A percentile compares a stretch with the other conserved stretches of the same genome.
phyloP scores from a whole-genome alignment of 2,888 invertebrate genomes.

The Hypsopygia costalis region DNA sequence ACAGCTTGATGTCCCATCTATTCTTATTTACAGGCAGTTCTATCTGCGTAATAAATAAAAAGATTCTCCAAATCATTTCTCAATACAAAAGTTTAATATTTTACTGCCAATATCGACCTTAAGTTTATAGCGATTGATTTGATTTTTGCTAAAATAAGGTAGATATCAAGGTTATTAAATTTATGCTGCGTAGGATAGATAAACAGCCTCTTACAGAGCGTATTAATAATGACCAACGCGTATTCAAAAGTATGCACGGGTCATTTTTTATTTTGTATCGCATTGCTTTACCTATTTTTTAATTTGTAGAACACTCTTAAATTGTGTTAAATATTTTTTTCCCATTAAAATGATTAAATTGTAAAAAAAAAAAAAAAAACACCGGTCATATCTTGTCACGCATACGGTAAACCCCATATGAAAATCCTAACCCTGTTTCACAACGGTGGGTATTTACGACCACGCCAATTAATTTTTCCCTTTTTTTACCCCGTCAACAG shows the following conservation, averaged over 20 bases:
- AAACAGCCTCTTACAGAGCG: slow-evolving; percentile 37
- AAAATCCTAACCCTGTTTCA: slow-evolving; percentile 39
- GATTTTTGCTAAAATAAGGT: slow-evolving; percentile 1
- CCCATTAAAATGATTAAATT: too few species aligned
- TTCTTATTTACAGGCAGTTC: slow-evolving; percentile 53
- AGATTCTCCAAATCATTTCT: slow-evolving; percentile 55
- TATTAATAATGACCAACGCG: slow-evolving; percentile 43
- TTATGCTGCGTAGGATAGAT: slow-evolving; percentile 35
- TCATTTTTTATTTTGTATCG: slow-evolving; percentile 22
- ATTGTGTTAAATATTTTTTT: too few species aligned
- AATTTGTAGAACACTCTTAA: too few species aligned
- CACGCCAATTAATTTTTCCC: slow-evolving; percentile 56
- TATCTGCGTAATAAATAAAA: slow-evolving; percentile 55
- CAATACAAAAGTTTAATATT: slow-evolving; percentile 30
- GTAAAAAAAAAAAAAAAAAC: too few species aligned
- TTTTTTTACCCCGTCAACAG: slow-evolving; percentile 66
- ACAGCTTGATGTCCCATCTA: slow-evolving; percentile 65
- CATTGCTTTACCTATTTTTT: too few species aligned
- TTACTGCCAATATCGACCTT: slow-evolving; percentile 23
- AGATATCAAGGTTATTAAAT: slow-evolving; percentile 10
- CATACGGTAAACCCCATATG: too few species aligned
- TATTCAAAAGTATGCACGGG: slow-evolving; percentile 29
- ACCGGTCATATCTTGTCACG: too few species aligned
- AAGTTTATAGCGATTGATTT: slow-evolving; percentile 11
- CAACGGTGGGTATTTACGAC: slow-evolving; percentile 43